phyloP scores from a whole-genome alignment of 30 jellyfish, hydroid and myxozoan species.

The Hydractinia symbiolongicarpus region DNA sequence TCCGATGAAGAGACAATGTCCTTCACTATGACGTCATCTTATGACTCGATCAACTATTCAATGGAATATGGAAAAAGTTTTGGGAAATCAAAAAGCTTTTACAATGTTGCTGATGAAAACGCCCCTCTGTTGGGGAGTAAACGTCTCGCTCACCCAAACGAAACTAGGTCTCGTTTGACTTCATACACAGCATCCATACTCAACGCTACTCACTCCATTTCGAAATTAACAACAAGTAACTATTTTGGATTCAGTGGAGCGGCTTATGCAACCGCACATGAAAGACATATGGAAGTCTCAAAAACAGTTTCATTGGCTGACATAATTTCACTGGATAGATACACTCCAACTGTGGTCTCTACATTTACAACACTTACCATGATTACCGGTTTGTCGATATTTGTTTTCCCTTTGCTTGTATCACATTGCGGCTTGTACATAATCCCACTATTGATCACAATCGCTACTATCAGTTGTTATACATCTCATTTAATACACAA shows the following conservation, averaged over 20 bases:
- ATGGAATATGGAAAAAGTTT: too few relatives aligned
- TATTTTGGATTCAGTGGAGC: slow-evolving; percentile 17
- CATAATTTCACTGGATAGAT: slow-evolving; percentile 44
- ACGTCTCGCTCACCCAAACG: too few relatives aligned
- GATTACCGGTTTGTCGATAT: slow-evolving; percentile 48
- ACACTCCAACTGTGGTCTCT: slow-evolving; percentile 39
- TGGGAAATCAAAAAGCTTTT: too few relatives aligned
- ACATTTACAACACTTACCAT: slow-evolving; percentile 30
- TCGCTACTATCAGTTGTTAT: slow-evolving; percentile 44
- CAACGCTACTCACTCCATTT: too few relatives aligned
- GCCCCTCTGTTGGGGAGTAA: too few relatives aligned
- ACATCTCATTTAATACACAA: slow-evolving; percentile 26
- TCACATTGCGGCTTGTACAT: slow-evolving; percentile 45
- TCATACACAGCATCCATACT: too few relatives aligned
- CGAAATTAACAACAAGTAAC: background rate
- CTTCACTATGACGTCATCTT: too few relatives aligned
- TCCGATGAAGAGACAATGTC: too few relatives aligned
- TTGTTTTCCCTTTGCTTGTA: slow-evolving; percentile 57
- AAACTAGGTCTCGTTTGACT: too few relatives aligned
- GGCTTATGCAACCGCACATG: background rate
- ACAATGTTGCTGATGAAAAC: too few relatives aligned
- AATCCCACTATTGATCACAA: background rate
- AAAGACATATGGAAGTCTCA: slow-evolving; percentile 11
- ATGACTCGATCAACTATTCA: too few relatives aligned
- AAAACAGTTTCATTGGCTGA: slow-evolving; percentile 37